Evolutionary conservation across 2,888 invertebrate genomes (phyloP).

Genomic region (Amiota minor): DNA sequence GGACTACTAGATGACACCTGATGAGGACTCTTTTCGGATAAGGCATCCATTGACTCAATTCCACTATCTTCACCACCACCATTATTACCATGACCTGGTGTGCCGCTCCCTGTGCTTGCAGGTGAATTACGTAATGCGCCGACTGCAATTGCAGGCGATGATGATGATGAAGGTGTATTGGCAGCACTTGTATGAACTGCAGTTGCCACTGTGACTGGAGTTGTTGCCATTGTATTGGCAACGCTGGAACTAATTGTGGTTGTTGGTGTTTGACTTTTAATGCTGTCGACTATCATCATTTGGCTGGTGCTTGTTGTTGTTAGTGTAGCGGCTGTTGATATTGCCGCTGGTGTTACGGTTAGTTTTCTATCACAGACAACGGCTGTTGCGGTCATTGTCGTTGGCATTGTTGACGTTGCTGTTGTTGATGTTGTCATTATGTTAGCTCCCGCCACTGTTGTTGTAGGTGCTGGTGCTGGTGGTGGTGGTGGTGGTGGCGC

Average conservation of each 20-base stretch:
- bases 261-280: slow-evolving; percentile 28
- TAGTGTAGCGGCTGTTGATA: slow-evolving; percentile 35
- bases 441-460: slow-evolving; percentile 35
- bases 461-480: slow-evolving; percentile 33
- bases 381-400: slow-evolving; percentile 40
- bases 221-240: slow-evolving; percentile 16
- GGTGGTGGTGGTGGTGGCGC: neutral
- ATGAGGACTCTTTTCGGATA: slow-evolving; percentile 93
- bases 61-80: slow-evolving; percentile 87
- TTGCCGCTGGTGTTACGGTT: slow-evolving; percentile 44
- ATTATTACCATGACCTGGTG: slow-evolving; percentile 65
- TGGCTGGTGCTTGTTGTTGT: slow-evolving; percentile 43
- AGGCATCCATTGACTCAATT: slow-evolving; percentile 93
- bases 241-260: slow-evolving; percentile 6
- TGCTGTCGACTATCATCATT: slow-evolving; percentile 29
- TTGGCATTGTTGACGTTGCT: slow-evolving; percentile 39
- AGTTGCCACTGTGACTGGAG: slow-evolving; percentile 17
- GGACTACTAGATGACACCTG: slow-evolving; percentile 83
- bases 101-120: slow-evolving; percentile 75
- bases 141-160: slow-evolving; percentile 46
- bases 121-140: slow-evolving; percentile 71
- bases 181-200: slow-evolving; percentile 12
- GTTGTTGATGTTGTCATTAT: slow-evolving; percentile 33
- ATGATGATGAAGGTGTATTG: slow-evolving; percentile 33
- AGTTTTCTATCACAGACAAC: slow-evolving; percentile 55